phyloP scores from a whole-genome alignment of 1,140 invertebrate species.

The Medauroidea extradentata region DNA sequence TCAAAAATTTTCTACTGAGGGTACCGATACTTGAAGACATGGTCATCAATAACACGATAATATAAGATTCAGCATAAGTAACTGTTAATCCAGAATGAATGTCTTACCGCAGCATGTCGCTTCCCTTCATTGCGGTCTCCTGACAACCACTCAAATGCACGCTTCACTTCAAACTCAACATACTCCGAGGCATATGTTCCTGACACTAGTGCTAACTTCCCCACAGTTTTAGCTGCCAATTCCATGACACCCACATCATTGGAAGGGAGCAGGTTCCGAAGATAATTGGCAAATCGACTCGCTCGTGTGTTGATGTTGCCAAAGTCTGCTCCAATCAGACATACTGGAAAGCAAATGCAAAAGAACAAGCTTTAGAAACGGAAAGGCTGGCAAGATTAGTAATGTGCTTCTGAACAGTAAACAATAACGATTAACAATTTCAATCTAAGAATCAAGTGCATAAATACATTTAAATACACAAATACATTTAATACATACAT shows the following conservation, averaged over 20 bases:
- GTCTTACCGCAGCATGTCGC: constrained; percentile 75
- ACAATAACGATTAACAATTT: no score
- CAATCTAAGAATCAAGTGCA: no score
- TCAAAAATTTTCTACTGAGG: no score
- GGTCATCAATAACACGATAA: no score
- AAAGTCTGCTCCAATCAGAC: constrained; percentile 74
- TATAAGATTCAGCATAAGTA: no score
- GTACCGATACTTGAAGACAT: no score
- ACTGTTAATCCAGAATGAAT: no score
- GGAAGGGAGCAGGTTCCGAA: constrained; percentile 84
- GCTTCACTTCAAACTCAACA: constrained; percentile 93
- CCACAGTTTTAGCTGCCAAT: constrained; percentile 91
- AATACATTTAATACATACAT: no score
- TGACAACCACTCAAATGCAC: constrained; percentile 89
- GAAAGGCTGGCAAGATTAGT: no score
- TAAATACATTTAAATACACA: no score
- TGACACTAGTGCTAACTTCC: constrained; percentile 83
- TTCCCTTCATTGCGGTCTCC: constrained; percentile 86
- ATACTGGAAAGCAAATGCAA: constrained; percentile 1
- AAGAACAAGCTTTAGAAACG: no score
- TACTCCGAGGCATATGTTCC: constrained; percentile 92
- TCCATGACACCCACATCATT: constrained; percentile 92
- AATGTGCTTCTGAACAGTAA: no score
- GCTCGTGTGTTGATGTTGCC: constrained; percentile 87
- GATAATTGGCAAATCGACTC: constrained; percentile 88